Conservation (phyloP, 2,888 invertebrate species). For the Cryptus armator region DNA sequence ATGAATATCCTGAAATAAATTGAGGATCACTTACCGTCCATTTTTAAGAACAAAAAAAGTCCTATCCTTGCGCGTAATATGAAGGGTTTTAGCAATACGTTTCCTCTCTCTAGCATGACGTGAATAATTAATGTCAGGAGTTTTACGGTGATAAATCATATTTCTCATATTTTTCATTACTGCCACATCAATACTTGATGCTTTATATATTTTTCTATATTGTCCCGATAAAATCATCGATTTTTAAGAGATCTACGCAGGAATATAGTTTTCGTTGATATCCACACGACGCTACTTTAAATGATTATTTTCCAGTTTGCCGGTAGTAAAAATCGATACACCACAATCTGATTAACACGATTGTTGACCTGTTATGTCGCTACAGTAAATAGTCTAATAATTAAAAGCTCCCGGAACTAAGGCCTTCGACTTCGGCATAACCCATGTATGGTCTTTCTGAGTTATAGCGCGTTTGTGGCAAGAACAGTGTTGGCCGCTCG, state of each 20-base stretch:
- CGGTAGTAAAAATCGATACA: neutral
- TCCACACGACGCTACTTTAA: neutral
- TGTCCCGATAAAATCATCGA: no score
- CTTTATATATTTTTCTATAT: no score
- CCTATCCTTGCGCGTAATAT: no score
- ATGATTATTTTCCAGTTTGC: neutral
- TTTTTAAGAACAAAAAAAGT: no score
- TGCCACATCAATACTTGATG: no score
- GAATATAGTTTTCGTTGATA: neutral
- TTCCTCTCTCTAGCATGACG: no score
- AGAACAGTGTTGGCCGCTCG: constrained; percentile 25
- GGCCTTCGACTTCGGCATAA: neutral
- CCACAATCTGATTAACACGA: neutral
- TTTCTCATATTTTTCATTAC: no score
- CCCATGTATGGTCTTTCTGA: neutral
- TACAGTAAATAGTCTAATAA: neutral
- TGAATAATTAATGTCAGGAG: no score
- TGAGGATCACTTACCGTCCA: no score
- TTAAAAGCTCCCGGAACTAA: neutral
- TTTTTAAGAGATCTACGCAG: neutral
- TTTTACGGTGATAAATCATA: no score
- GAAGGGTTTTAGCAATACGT: no score
- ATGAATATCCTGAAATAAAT: no score
- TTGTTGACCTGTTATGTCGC: neutral
- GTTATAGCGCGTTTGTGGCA: constrained; percentile 7